Base-by-base conservation (phyloP, 1,140 invertebrate genomes). In the Zaprionus davidi region DNA sequence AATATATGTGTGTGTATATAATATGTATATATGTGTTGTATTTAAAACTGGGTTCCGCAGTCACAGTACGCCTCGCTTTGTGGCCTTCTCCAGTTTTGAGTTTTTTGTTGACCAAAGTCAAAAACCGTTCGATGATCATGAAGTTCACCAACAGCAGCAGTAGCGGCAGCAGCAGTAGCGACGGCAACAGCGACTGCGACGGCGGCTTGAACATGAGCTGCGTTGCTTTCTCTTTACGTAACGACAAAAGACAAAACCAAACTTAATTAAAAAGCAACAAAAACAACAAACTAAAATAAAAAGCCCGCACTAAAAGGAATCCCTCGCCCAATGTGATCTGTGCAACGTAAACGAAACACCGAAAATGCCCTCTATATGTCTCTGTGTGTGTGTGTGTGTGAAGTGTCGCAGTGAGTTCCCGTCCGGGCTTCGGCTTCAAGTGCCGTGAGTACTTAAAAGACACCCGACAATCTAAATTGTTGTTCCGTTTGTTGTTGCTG, bases 71-170 rank as follows among this genome's bases (percentile, higher is more conserved):
- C 38, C 49, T 34, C 15, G 53, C 38, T 71, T 60, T 65, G 68
- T 55, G 56, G 73, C 71, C 71, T 68, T 76, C 73, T 71, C 46
- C 69, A 65, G 41, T 71, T 59, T 75, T 57, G 58, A 57, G 58
- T 65, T 41, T 55, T 71, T 65, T 87, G 84, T 88, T 88, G 81
- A 79, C 85, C 78, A 90, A 88, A 88, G 84, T 85, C 85, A 88
- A 90, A 88, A 90, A 76, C 85, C 81, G 84, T 88, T 88, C 85
- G 78, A 90, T 90, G 78, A 88, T 88, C 81, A 88, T 88, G 84
- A 88, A 82, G 84, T 87, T 87, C 71, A 80, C 59, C 66, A 69
- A 69, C 71, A 74, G 41, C 76, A 62, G 53, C 55, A 58, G 38
- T 20, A 58, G 41, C 53, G 7, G 11, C 55, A 31, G 28, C 64